Evolutionary conservation across 2,797 vertebrate species (phyloP), one percentile per base, ranked within the genome.

Genomic region (Typhlichthys eigenmanni): DNA sequence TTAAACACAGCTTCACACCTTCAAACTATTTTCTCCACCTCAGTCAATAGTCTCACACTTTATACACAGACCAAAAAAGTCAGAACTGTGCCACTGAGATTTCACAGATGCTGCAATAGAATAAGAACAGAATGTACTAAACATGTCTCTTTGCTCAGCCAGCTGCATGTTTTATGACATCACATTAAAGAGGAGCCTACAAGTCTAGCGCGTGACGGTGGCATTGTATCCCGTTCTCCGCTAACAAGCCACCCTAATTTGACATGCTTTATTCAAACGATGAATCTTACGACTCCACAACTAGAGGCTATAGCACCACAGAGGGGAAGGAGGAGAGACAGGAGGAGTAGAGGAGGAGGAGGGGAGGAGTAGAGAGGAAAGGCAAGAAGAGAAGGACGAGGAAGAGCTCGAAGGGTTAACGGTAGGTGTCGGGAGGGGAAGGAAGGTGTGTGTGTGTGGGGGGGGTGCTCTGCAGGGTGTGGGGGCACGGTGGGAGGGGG

Each of bases 151-250:
- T 72, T 74, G 78, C 69, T 76, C 74, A 82, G 87, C 87, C 89
- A 88, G 87, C 86, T 87, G 80, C 86, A 67, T 83, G 87, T 86
- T 90, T 91, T 90, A 89, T 88, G 87, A 88, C 85, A 83, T 83
- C 79, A 86, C 85, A 91, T 90, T 91, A 91, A 90, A 90, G 89
- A 87, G 89, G 88, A 91, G 89, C 82, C 88, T 77, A 69, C 53
- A 78, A 89, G 88, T 89, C 89, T 90, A 68, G 85, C 57, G 53
- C 71, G 72, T 32, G 78, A 88, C 81, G 69, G 72, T 75, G 48
- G 82, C 74, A 80, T 82, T 84, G 84, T 85, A 3, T 56, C 61
- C 54, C 43, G 13, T 50, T 60, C 72, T 69, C 74, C 81, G 84
- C 85, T 85, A 85, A 72, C 70, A 47, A 87, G 79, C 80, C 84